Conservation (phyloP, 2,888 invertebrate genomes). For the Ichneumoninae sp. region DNA sequence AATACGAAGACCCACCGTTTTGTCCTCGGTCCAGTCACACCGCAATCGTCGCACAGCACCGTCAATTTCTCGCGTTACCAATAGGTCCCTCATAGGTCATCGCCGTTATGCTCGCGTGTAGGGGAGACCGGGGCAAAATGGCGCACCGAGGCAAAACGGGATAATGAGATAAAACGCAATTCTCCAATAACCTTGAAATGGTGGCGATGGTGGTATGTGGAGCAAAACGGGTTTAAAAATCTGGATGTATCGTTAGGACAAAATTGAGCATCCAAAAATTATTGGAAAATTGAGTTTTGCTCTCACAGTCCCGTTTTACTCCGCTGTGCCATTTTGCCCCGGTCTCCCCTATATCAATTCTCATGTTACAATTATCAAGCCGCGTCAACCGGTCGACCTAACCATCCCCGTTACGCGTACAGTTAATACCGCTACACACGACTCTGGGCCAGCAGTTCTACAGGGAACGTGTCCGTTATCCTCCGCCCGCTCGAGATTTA, state of each 20-base stretch:
- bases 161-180: no score
- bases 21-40: background rate
- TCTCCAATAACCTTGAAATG: no score
- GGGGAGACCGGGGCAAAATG: no score
- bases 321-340: no score
- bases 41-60: background rate
- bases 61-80: conserved; percentile 16
- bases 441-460: background rate
- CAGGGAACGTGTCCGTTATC: conserved; percentile 49
- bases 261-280: no score
- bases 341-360: no score
- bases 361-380: conserved; percentile 44
- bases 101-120: conserved; percentile 37
- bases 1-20: background rate
- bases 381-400: conserved; percentile 54
- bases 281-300: no score
- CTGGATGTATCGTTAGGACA: no score
- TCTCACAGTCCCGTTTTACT: no score
- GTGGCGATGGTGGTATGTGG: no score
- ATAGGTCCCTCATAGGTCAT: conserved; percentile 25
- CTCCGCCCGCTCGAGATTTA: conserved; percentile 46
- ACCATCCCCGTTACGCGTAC: conserved; percentile 46
- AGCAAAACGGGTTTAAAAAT: no score
- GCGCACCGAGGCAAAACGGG: no score
- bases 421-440: background rate